Evolutionary conservation across 2,888 invertebrate species (phyloP).

Genomic region (Myopa tessellatipennis): DNA sequence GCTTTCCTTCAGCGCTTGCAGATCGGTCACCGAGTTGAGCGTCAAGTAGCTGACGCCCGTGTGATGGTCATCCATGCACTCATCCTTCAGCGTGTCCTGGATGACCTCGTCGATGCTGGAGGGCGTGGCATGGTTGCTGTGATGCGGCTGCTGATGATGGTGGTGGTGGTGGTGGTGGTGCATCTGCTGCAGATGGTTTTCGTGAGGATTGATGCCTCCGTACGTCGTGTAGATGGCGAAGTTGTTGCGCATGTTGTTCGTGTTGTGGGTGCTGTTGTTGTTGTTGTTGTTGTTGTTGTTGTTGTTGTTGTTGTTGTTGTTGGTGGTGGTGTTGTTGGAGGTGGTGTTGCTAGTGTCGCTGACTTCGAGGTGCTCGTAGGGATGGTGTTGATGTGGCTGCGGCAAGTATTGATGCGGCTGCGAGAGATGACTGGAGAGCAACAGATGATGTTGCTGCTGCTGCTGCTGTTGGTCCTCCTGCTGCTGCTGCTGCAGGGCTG

Average conservation of each 20-base stretch:
- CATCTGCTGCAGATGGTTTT: slow-evolving; percentile 51
- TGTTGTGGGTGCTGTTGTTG: slow-evolving; percentile 5
- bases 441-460: slow-evolving; percentile 49
- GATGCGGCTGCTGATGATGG: slow-evolving; percentile 48
- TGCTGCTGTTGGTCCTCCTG: slow-evolving; percentile 48
- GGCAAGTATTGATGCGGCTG: slow-evolving; percentile 42
- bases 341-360: slow-evolving; percentile 1
- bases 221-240: slow-evolving; percentile 54
- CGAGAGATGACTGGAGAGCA: slow-evolving; percentile 42
- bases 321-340: slow-evolving; percentile 36
- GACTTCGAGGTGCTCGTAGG: slow-evolving; percentile 25
- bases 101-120: slow-evolving; percentile 67
- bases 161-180: slow-evolving; percentile 47
- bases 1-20: slow-evolving; percentile 62
- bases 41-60: slow-evolving; percentile 62
- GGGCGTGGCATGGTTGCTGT: slow-evolving; percentile 41
- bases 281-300: slow-evolving; percentile 50
- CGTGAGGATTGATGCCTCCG: slow-evolving; percentile 51
- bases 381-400: slow-evolving; percentile 48
- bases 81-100: slow-evolving; percentile 67
- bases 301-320: slow-evolving; percentile 34
- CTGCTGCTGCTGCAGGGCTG: slow-evolving; percentile 45
- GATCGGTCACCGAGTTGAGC: slow-evolving; percentile 61
- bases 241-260: slow-evolving; percentile 61
- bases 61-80: slow-evolving; percentile 64